Base-by-base conservation (phyloP, 2,113 vertebrate genomes). In the Elachura formosa region DNA sequence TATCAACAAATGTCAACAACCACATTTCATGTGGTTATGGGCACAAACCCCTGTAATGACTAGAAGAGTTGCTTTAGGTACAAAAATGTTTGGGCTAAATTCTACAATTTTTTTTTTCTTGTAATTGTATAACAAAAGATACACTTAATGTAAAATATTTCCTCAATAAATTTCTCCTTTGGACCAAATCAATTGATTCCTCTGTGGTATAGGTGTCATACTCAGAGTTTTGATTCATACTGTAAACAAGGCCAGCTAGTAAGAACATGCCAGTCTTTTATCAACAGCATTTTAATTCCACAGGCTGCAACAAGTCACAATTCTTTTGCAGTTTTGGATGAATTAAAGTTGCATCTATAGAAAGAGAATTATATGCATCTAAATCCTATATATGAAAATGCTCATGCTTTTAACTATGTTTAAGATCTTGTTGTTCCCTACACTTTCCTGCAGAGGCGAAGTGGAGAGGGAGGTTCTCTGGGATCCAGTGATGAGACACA, bases 231-330 rank as follows among this genome's bases (percentile, higher is more conserved):
- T 89, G 52, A 91, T 83, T 95, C 61, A 29, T 58, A 38, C 20
- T 88, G 55, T 83, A 28, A 52, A 74, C 28, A 95, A 93, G 59
- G 52, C 17, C 69, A 68, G 31, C 45, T 73, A 75, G 36, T 92
- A 33, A 78, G 72, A 69, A 92, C 26, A 66, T 10, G 5, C 21
- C 68, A 77, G 22, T 86, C 14, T 91, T 91, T 81, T 72, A 79
- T 75, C 55, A 84, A 23, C 28, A 84, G 2, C 14, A 87, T 61
- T 77, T 68, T 71, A 49, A 68, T 94, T 95, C 54, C n/a, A 74
- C 17, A 79, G 12, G 31, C 19, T 19, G 40, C 61, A 85, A 55
- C 24, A 76, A 84, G 56, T 15, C 26, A 71, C 33, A 66, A 23
- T 13, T 92, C 34, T 94, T 81, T 88, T 94, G 23, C 49, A 49